Evolutionary conservation across 2,797 vertebrate genomes (phyloP).

Genomic region (Alosa sapidissima): DNA sequence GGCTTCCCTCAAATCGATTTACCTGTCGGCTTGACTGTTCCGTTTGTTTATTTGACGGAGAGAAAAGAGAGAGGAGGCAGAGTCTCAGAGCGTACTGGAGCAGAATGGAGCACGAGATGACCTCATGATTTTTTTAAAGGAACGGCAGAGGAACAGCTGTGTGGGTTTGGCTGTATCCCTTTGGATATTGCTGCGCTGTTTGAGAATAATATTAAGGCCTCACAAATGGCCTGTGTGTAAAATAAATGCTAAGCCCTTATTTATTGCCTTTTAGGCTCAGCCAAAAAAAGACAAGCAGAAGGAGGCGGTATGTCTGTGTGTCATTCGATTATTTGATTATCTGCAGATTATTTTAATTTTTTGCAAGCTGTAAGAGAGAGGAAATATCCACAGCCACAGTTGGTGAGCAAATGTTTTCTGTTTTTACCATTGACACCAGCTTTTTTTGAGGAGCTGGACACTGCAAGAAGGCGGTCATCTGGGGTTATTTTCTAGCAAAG

Average conservation of each 20-base stretch:
- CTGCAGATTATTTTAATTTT: conserved; percentile 22
- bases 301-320: not conserved
- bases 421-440: not conserved
- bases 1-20: conserved; percentile 4
- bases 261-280: conserved; percentile 29
- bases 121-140: conserved; percentile 44
- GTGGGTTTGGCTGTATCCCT: conserved; percentile 36
- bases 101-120: conserved; percentile 44
- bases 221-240: conserved; percentile 27
- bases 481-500: conserved; percentile 5
- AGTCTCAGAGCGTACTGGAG: not conserved
- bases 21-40: conserved; percentile 31
- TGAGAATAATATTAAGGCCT: conserved; percentile 37
- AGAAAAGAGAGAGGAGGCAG: not conserved
- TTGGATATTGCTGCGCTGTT: conserved; percentile 35
- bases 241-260: conserved; percentile 37
- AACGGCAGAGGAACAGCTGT: conserved; percentile 36
- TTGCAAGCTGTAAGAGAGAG: conserved; percentile 25
- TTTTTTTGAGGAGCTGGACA: not conserved
- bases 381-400: conserved; percentile 20
- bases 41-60: conserved; percentile 25
- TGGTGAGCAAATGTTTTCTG: conserved; percentile 10
- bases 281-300: not conserved
- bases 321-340: conserved; percentile 20
- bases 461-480: not conserved